Base-by-base conservation (phyloP, 2,888 invertebrate genomes). In the Ochropleura leucogaster region DNA sequence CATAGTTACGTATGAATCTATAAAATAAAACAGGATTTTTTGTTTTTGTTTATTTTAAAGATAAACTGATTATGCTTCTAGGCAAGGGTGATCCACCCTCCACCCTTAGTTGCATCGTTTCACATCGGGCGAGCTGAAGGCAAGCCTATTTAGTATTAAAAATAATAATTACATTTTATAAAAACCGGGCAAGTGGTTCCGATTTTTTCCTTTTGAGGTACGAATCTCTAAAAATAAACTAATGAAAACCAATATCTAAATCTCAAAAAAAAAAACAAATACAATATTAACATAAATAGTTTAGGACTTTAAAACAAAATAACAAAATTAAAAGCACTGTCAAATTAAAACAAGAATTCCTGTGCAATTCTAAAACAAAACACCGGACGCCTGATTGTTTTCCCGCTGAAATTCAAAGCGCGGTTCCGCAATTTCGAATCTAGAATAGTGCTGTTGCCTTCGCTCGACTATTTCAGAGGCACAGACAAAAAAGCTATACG, bases 401-500 rank as follows among this genome's bases (percentile, higher is more conserved):
- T 73, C 64, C 67, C 62, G 68, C 49, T 67, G 42, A 57, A 74
- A 68, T 68, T 72, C 55, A 49, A 68, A 65, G 62, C 66, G 40
- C 42, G 12, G 42, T 40, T 7, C 53, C 30, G 69, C 55, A 80
- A 75, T 83, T 86, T 78, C 42, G 66, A 79, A 82, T 86, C 74
- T 63, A 72, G 73, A 82, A 60, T 65, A 57, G 51, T 76, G 51
- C 46, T 30, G 60, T 59, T 76, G 51, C 57, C 60, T 68, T 59
- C 47, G 16, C 60, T 55, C 66, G 57, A 60, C 59, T 30, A 64
- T 60, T 66, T 46, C 59, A 62, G 16, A 65, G 55, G n/a, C 46
- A 53, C 44, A 62, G 20, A 57, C 42, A 64, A 68, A 67, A 84
- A 80, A 60, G 14, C 60, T 10, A 10, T 16, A 64, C 68, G 51